phyloP scores from a whole-genome alignment of 2,888 invertebrate species.

The Punctoribates punctum region DNA sequence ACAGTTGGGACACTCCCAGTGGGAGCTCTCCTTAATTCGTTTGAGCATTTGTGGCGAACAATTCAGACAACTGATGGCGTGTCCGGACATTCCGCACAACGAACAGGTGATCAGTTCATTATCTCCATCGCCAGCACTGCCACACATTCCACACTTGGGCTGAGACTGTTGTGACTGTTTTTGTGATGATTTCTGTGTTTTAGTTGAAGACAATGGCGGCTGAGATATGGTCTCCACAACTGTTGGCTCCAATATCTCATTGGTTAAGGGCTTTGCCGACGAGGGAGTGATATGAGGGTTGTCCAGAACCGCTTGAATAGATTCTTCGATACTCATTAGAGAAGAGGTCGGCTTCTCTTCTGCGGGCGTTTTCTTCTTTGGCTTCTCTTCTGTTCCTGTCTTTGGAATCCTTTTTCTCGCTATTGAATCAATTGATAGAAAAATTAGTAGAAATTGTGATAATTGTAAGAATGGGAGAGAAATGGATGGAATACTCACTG shows the following conservation, averaged over 20 bases:
- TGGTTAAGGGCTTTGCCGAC: not conserved
- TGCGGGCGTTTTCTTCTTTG: not conserved
- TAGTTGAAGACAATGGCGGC: not conserved
- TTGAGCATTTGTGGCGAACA: slow-evolving; percentile 32
- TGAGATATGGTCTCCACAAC: not conserved
- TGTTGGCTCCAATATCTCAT: not conserved
- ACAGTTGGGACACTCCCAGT: slow-evolving; percentile 43
- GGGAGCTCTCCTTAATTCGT: slow-evolving; percentile 33
- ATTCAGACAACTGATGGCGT: slow-evolving; percentile 37
- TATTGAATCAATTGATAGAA: too few species aligned
- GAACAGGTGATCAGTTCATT: slow-evolving; percentile 42
- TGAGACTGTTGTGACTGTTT: not conserved
- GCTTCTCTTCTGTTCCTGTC: too few species aligned
- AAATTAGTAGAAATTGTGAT: too few species aligned
- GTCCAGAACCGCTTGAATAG: not conserved
- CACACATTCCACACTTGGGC: slow-evolving; percentile 37
- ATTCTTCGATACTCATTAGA: slow-evolving; percentile 26
- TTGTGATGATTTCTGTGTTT: not conserved
- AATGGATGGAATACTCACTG: not conserved
- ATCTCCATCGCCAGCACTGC: not conserved
- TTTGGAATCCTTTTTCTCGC: too few species aligned
- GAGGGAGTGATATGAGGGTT: not conserved
- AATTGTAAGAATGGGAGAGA: too few species aligned
- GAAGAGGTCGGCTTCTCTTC: slow-evolving; percentile 31
- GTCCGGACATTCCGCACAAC: slow-evolving; percentile 35